Base-by-base conservation (phyloP, 2,113 vertebrate genomes). In the Serranochromis macrocephalus region DNA sequence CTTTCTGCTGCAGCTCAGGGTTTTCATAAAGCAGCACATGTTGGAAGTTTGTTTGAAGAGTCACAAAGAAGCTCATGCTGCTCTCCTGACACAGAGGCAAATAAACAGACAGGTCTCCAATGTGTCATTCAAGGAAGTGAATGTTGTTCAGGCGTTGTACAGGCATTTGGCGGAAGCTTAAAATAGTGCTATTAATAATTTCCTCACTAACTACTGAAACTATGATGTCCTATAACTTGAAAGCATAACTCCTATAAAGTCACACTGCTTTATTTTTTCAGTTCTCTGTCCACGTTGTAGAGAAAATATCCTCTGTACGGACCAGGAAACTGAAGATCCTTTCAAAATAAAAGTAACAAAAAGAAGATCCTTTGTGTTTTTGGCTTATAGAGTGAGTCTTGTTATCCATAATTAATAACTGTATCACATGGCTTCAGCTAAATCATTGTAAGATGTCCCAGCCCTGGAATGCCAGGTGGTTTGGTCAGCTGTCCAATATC, bases 21-120 rank as follows among this genome's bases (percentile, higher is more conserved):
- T 94, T 96, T 95, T 99, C 99, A 88, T 99, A 99, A 54, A 97
- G 54, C 94, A 98, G 89, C 19, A 99, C 97, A 53, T 97, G 95
- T 49, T 98, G 96, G 90, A 97, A 96, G 82, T 98, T 99, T 31
- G 97, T 96, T 79, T 96, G 97, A 61, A 99, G 94, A 5, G 96
- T 96, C 94, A 96, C 96, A 58, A 98, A 95, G 84, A 97, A 97
- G 82, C 95, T 94, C 87, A 90, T 93, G 71, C 95, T 95, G 92
- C 87, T 96, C 86, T 95, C 95, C 97, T 97, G 90, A 10, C 2
- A 88, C n/a, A 84, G 7, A 51, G 13, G 83, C 19, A 68, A 71
- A 40, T 10, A 9, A 26, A 84, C 47, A 68, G 13, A 42, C 7
- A 42, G 17, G 21, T 40, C 45, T n/a, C 33, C 6, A 9, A 16